Evolutionary conservation across 2,888 invertebrate genomes (phyloP), one percentile per base, ranked within the genome.

Genomic region (Eurytoma adleriae): DNA sequence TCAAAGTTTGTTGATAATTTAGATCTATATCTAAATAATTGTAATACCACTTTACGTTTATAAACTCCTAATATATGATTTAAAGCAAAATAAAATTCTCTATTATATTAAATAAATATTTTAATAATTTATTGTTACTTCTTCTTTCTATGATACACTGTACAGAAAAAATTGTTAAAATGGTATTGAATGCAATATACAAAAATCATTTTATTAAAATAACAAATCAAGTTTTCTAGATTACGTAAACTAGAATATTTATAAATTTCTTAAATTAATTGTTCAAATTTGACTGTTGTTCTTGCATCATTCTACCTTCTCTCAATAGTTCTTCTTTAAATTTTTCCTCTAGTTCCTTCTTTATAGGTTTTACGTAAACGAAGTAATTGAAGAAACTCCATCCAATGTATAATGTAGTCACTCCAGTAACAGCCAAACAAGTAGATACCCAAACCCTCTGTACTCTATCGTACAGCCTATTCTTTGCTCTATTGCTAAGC

Each of bases 381-480:
- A 89, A 90, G 84, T 93, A 93, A 70, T 91, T 88, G 82, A 91
- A 92, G 71, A 89, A 89, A 83, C 67, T 3, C 30, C 50, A 69
- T 50, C 30, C 70, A 40, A 82, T 0, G 40, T n/a, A 18, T 18
- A 3, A 54, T 14, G 20, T 1, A 13, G 13, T 3, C n/a, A 2
- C 61, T 30, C 18, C 18, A 54, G 80, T 61, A 14, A 59, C 40
- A 30, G 18, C 73, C 3, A 80, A 24, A 27, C 78, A 80, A 10
- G 67, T 27, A 20, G 5, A 24, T 18, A 79, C 76, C 80, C 76
- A 82, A 0, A 16, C 1, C 14, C 30, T n/a, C 0, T 82, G 80
- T 0, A 68, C 27, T 3, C 1, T 0, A 56, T 82, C 79, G 16
- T 73, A 82, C 1, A 82, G 0, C 10, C 18, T 64, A 61, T 18